These are phyloP conservation scores for Mormyrops boulengeri DNA, from an alignment of 2,797 vertebrate genomes.

Conservation along the genomic window DNA sequence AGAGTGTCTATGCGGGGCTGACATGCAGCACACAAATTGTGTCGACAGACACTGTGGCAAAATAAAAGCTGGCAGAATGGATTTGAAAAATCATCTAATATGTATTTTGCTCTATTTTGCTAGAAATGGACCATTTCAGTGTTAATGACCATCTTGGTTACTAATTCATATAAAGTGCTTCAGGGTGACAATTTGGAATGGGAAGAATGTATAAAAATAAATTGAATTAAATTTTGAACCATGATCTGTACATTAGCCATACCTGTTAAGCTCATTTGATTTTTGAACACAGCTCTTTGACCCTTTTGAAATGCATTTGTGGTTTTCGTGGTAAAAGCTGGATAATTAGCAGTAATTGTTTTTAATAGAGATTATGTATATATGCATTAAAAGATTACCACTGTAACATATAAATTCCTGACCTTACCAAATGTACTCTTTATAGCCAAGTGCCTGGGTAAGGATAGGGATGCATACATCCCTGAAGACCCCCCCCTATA, in stretches of 20 bases:
- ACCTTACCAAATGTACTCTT: neutral
- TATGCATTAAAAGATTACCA: neutral
- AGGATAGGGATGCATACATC: neutral
- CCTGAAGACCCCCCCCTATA: neutral
- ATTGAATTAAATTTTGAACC: slow-evolving; percentile 8
- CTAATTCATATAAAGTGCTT: slow-evolving; percentile 7
- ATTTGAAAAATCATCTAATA: neutral
- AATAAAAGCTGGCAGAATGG: neutral
- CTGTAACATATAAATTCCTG: neutral
- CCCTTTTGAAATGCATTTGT: neutral
- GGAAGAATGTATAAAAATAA: neutral
- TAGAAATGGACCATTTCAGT: neutral
- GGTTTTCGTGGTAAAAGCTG: neutral
- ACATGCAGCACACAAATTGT: slow-evolving; percentile 6
- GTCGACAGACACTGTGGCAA: neutral
- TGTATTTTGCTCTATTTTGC: slow-evolving; percentile 2
- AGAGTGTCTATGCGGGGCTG: neutral
- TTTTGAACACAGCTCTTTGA: neutral
- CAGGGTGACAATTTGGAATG: neutral
- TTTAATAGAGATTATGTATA: neutral
- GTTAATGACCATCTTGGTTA: slow-evolving; percentile 8
- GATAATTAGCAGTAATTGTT: neutral
- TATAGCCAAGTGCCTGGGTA: neutral
- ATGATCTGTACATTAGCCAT: slow-evolving; percentile 3
- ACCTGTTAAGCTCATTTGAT: neutral